These are phyloP conservation scores for Urocynchramus pylzowi DNA, from an alignment of 2,113 vertebrate genomes.

Conservation along the genomic window DNA sequence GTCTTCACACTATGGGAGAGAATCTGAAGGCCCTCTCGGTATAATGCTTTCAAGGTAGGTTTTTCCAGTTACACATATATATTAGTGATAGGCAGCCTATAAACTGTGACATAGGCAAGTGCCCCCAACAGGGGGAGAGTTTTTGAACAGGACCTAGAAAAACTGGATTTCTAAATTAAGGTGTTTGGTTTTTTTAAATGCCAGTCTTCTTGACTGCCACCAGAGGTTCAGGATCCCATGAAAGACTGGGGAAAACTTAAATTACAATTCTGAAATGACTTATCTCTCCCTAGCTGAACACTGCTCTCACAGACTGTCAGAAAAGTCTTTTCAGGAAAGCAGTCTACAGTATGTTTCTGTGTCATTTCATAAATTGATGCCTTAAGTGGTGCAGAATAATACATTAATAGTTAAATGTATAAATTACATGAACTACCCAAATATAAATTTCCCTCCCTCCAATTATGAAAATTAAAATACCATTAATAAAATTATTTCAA, in stretches of 20 bases:
- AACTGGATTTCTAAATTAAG: slow-evolving; percentile 41
- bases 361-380: not conserved
- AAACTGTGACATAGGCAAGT: not conserved
- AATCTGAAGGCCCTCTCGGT: not conserved
- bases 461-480: not conserved
- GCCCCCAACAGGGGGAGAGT: not conserved
- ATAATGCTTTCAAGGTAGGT: not conserved
- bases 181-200: not conserved
- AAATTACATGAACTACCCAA: not conserved
- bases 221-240: not conserved
- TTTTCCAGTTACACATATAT: not conserved
- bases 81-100: not conserved
- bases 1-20: not conserved
- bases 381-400: not conserved
- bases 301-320: not conserved
- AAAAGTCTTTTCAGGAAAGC: not conserved
- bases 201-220: not conserved
- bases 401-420: not conserved
- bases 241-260: not conserved
- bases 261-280: not conserved
- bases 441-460: not conserved
- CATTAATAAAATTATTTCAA: not conserved
- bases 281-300: not conserved
- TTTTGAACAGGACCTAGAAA: slow-evolving; percentile 43
- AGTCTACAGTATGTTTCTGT: not conserved